Conservation (phyloP, 2,888 invertebrate genomes). For the Pollenia angustigena region DNA sequence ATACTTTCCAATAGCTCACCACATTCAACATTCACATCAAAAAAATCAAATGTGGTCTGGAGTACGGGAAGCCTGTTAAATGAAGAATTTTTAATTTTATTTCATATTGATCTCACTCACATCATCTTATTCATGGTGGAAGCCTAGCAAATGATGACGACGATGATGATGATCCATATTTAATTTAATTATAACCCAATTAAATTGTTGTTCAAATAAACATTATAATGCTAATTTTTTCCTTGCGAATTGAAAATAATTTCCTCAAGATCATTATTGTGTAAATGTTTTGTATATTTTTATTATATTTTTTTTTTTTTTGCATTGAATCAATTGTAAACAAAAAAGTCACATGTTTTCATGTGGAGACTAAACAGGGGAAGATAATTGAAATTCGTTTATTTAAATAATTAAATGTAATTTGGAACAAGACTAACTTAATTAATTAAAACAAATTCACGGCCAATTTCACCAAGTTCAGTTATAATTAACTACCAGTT, state of each 20-base stretch:
- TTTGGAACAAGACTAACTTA: too few relatives aligned
- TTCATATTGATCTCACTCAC: slow-evolving; percentile 54
- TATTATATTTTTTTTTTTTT: background rate
- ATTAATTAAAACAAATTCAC: too few relatives aligned
- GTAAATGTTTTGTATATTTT: background rate
- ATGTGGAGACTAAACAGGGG: background rate
- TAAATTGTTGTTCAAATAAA: slow-evolving; percentile 62
- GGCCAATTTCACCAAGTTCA: too few relatives aligned
- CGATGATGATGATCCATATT: slow-evolving; percentile 56
- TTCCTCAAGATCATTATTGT: slow-evolving; percentile 56
- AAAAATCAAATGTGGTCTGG: slow-evolving; percentile 43
- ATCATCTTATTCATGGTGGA: slow-evolving; percentile 40
- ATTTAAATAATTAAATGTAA: background rate
- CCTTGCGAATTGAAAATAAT: slow-evolving; percentile 32
- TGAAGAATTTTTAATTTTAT: slow-evolving; percentile 61
- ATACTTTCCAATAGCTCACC: slow-evolving; percentile 39
- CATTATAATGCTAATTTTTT: slow-evolving; percentile 28
- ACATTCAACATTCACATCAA: slow-evolving; percentile 48
- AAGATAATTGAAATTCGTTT: background rate
- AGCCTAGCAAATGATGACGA: slow-evolving; percentile 60
- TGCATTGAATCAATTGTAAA: slow-evolving; percentile 20
- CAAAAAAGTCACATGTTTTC: slow-evolving; percentile 41
- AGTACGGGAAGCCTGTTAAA: slow-evolving; percentile 64
- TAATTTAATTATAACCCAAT: slow-evolving; percentile 64
- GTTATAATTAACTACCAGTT: too few relatives aligned